Conservation (phyloP, 2,113 vertebrate genomes). For the Castor canadensis region DNA sequence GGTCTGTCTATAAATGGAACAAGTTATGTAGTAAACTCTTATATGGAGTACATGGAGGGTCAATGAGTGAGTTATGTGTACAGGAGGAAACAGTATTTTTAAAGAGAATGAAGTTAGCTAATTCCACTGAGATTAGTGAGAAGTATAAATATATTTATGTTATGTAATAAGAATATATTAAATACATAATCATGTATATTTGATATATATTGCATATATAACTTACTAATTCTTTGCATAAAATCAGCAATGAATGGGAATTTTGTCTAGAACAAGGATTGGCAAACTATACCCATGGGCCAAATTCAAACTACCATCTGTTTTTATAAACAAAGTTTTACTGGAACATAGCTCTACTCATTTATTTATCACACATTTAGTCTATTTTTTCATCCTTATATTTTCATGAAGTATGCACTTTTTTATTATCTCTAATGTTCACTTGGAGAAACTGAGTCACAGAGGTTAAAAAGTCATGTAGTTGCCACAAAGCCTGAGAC, state of each 20-base stretch:
- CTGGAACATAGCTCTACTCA: not conserved
- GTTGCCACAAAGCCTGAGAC: not conserved
- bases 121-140: not conserved
- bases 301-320: not conserved
- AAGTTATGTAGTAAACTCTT: not conserved
- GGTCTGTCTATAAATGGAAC: not conserved
- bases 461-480: not conserved
- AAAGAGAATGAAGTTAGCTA: not conserved
- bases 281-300: not conserved
- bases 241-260: not conserved
- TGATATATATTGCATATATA: not conserved
- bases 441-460: not conserved
- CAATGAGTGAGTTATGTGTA: not conserved
- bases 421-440: not conserved
- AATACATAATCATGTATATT: not conserved
- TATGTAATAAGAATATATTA: not conserved
- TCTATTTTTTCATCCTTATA: not conserved
- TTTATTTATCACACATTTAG: not conserved
- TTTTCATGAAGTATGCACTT: not conserved
- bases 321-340: slow-evolving; percentile 7
- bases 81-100: not conserved
- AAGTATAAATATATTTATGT: not conserved
- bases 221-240: not conserved
- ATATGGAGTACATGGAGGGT: not conserved
- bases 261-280: not conserved